Evolutionary conservation across 1,140 invertebrate genomes (phyloP), one percentile per base, ranked within the genome.

Genomic region (Penaeus chinensis): DNA sequence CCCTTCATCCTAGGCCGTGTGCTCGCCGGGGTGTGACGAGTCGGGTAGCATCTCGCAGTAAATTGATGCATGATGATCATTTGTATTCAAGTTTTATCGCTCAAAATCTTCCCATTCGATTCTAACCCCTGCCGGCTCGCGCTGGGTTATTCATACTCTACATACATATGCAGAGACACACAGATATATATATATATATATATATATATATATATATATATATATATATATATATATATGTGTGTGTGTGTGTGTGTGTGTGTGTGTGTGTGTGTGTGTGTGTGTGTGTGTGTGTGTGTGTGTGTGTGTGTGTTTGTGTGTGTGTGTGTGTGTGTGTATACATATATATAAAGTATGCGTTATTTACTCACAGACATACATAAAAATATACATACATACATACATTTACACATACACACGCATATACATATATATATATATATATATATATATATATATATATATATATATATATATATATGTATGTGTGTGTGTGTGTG

Each of bases 21-120:
- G 54, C 16, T 54, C 54, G 54, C 54, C 54, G 54, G 54, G 54
- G 54, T 54, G 54, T 54, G 54, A 54, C 54, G 54, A 5, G 54
- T 54, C 54, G 54, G 20, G 77, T 22, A 60, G 77, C 24, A 60
- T n/a, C 77, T 24, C 77, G 0, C 77, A 79, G 77, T 20, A 79
- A 79, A 79, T 79, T 79, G 77, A 79, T 79, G 77, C 77, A 61
- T 79, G 77, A 79, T 79, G 47, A 60, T 61, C 77, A 79, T 79
- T 79, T 79, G 77, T 79, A 79, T 79, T 79, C 77, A 61, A 18
- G 20, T 32, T 60, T 60, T 79, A 79, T 79, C 77, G 22, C 77
- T 79, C 77, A 79, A 60, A 79, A 61, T 79, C 77, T 60, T n/a
- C 77, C 77, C 77, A 77, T 42, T 77, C 76, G 37, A 77, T 77